Evolutionary conservation across 2,113 vertebrate genomes (phyloP).

Genomic region (Tachycineta bicolor): DNA sequence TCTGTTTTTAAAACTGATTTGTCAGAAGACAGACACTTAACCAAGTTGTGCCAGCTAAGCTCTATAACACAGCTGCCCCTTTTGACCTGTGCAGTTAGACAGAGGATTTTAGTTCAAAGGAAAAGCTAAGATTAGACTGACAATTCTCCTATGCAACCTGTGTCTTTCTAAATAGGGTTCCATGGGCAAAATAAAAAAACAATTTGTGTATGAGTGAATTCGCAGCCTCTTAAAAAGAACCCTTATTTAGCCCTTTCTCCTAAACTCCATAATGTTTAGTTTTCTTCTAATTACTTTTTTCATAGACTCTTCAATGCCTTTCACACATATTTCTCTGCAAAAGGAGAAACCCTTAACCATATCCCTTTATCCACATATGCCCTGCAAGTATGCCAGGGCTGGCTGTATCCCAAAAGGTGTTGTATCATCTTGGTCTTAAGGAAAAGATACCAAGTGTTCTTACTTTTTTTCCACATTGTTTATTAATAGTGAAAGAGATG

Average conservation of each 20-base stretch:
- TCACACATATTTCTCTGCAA: background rate
- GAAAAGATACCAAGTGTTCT: background rate
- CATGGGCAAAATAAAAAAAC: background rate
- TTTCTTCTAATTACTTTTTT: background rate
- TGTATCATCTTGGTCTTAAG: background rate
- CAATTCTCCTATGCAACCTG: background rate
- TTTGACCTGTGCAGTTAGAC: background rate
- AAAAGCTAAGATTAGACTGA: background rate
- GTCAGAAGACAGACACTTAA: background rate
- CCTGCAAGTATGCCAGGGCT: background rate
- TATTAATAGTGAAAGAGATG: background rate
- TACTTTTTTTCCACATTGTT: background rate
- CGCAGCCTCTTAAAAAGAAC: background rate
- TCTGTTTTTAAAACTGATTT: slow-evolving; percentile 6
- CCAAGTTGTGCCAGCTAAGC: background rate
- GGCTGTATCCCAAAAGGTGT: background rate
- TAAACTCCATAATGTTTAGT: background rate
- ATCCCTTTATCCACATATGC: background rate
- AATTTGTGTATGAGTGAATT: background rate
- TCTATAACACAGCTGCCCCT: background rate
- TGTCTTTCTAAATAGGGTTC: background rate
- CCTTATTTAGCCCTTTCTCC: background rate
- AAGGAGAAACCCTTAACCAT: background rate
- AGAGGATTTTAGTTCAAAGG: slow-evolving; percentile 11
- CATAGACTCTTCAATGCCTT: background rate